A percentile compares a stretch with the other conserved stretches of the same genome.
Conservation (phyloP, 1,140 invertebrate genomes). For the Drosophila teissieri region DNA sequence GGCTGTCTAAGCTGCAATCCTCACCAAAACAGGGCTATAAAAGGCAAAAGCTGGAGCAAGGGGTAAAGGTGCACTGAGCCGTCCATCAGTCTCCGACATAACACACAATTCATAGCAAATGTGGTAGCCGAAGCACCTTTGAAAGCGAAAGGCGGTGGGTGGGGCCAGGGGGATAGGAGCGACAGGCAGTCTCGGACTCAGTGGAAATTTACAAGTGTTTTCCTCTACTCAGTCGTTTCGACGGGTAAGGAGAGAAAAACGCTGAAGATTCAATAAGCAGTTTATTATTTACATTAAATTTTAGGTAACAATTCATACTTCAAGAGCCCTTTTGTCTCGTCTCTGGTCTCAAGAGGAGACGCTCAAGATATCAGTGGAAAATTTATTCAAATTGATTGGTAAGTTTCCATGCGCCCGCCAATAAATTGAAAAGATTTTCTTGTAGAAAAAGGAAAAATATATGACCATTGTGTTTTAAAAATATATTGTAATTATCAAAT, state of each 20-base stretch:
- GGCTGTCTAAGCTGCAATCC: constrained; percentile 28
- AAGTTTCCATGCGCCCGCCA: not conserved
- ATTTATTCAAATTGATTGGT: not conserved
- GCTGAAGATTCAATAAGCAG: not conserved
- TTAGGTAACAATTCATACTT: constrained; percentile 30
- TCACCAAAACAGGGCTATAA: constrained; percentile 38
- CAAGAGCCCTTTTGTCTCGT: constrained; percentile 12
- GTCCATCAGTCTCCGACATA: constrained; percentile 33
- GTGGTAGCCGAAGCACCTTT: constrained; percentile 18
- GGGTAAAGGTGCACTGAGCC: constrained; percentile 1
- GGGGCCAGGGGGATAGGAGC: constrained; percentile 6
- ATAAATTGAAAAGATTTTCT: not conserved
- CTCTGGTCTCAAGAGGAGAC: constrained; percentile 20
- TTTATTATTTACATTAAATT: constrained; percentile 27
- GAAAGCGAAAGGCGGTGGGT: not conserved
- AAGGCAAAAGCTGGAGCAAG: not conserved
- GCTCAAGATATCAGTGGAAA: constrained; percentile 23
- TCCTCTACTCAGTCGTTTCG: not conserved
- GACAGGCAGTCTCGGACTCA: constrained; percentile 12
- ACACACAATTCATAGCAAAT: constrained; percentile 28
- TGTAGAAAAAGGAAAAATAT: not conserved
- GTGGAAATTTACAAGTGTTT: constrained; percentile 56
- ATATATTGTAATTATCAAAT: too few species aligned
- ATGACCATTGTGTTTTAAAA: too few species aligned
- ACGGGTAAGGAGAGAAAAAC: not conserved